A percentile compares a stretch with the other conserved stretches of the same genome.
Evolutionary conservation across 2,797 vertebrate species (phyloP).

Genomic region (Sebastes variabilis): DNA sequence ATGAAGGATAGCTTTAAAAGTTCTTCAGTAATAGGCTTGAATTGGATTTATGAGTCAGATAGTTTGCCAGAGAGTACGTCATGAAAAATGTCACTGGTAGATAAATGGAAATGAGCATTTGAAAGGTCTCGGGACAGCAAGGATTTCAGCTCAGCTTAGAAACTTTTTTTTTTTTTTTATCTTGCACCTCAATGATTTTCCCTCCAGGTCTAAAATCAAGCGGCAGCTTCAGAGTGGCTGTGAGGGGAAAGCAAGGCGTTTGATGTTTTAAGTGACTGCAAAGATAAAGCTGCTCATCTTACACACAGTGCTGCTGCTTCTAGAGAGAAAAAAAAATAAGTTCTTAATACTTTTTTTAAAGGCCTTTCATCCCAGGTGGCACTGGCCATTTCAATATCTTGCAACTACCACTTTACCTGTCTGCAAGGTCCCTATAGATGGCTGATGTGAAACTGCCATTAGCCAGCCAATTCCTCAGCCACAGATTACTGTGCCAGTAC

Average conservation of each 20-base stretch:
- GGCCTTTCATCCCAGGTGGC: constrained; percentile 68
- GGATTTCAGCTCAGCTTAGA: constrained; percentile 60
- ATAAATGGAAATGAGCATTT: constrained; percentile 75
- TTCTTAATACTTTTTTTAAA: constrained; percentile 73
- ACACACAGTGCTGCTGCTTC: constrained; percentile 34
- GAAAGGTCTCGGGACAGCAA: constrained; percentile 64
- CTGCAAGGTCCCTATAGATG: constrained; percentile 76
- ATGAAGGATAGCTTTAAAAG: constrained; percentile 86
- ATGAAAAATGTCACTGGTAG: constrained; percentile 76
- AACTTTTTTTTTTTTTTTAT: constrained; percentile 32
- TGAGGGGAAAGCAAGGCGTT: constrained; percentile 53
- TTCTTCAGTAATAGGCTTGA: constrained; percentile 81
- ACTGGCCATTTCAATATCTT: constrained; percentile 77
- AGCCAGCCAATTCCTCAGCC: constrained; percentile 75
- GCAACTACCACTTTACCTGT: constrained; percentile 80
- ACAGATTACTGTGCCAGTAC: constrained; percentile 76
- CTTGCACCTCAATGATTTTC: constrained; percentile 41
- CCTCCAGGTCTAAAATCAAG: constrained; percentile 49
- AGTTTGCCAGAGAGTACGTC: constrained; percentile 79
- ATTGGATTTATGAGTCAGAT: constrained; percentile 82
- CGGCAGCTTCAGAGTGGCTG: constrained; percentile 39
- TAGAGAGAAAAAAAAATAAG: constrained; percentile 39
- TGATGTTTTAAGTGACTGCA: constrained; percentile 72
- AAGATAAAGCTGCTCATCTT: constrained; percentile 71
- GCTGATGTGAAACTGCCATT: constrained; percentile 76